These are phyloP conservation scores for Drosophila prolongata DNA, from an alignment of 2,888 invertebrate genomes.

Conservation along the genomic window DNA sequence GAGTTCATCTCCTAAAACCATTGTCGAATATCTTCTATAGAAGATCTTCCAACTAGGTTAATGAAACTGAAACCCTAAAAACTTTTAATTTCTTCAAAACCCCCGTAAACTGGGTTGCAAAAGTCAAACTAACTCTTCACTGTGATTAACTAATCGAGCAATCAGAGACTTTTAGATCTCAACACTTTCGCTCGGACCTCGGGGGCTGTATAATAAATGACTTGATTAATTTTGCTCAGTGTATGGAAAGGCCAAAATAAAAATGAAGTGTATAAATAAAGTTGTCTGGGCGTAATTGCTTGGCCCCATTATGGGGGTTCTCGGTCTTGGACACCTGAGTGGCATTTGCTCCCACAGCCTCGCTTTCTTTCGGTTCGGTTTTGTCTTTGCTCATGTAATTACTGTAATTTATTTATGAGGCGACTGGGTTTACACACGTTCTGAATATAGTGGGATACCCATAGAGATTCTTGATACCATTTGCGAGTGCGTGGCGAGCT, in stretches of 20 bases:
- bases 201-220: conserved; percentile 50
- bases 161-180: conserved; percentile 45
- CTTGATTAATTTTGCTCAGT: conserved; percentile 71
- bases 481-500: conserved; percentile 42
- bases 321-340: conserved; percentile 55
- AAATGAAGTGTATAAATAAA: conserved; percentile 41
- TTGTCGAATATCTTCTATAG: conserved; percentile 20
- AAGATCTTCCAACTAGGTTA: conserved; percentile 40
- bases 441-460: conserved; percentile 31
- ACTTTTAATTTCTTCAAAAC: conserved; percentile 42
- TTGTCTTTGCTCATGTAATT: conserved; percentile 55
- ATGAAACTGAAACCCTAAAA: conserved; percentile 54
- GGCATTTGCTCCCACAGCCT: conserved; percentile 77
- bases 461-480: conserved; percentile 20
- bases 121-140: conserved; percentile 30
- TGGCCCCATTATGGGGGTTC: conserved; percentile 60
- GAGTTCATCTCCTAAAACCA: background rate
- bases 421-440: conserved; percentile 54
- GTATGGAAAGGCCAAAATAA: conserved; percentile 43
- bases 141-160: conserved; percentile 56
- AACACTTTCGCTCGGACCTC: conserved; percentile 58
- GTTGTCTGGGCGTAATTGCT: conserved; percentile 77
- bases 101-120: conserved; percentile 34
- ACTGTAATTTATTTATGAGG: conserved; percentile 68
- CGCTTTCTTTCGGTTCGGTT: conserved; percentile 60